Base-by-base conservation (phyloP, 2,888 invertebrate genomes). In the Orthosia gothica region DNA sequence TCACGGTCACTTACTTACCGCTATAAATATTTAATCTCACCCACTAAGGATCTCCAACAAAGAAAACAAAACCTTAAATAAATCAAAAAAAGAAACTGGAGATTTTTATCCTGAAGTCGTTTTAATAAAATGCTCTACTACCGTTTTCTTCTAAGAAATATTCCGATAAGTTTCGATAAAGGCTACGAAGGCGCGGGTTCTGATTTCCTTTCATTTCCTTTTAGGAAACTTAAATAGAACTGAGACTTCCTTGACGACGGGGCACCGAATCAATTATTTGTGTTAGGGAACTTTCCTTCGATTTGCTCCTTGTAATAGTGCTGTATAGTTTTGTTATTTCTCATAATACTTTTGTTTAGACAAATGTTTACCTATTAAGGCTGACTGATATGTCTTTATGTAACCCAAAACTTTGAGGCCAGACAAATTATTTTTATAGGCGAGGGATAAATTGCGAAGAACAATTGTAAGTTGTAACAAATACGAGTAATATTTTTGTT, bases 201-300 rank as follows among this genome's bases (percentile, higher is more conserved):
- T 95, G 95, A 96, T 96, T 96, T 96, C 96, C 96, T 95, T 95
- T 96, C 95, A 96, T 96, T 96, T 96, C 96, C 96, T 95, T 94
- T 96, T 93, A 95, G 95, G 95, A 96, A 96, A 96, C 96, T 96
- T 95, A 95, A 96, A 96, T 96, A 96, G 95, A 96, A 94, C 94
- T 93, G 94, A 95, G 95, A 95, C 93, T 95, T 95, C 94, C 94
- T 91, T 94, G 94, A 94, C 95, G 93, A 94, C 94, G 93, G 92
- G 92, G 93, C 91, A 92, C 93, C 92, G 93, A 95, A 96, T 96
- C 96, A 95, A 96, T 96, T 96, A 96, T 95, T 95, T 96, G 95
- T 94, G 94, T 94, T 94, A 91, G 91, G 87, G 89, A 94, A 94
- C 92, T 95, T 95, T 94, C 87, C 88, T 91, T 89, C 92, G 92